Conservation (phyloP, 2,797 vertebrate species). For the Liparis tanakae region DNA sequence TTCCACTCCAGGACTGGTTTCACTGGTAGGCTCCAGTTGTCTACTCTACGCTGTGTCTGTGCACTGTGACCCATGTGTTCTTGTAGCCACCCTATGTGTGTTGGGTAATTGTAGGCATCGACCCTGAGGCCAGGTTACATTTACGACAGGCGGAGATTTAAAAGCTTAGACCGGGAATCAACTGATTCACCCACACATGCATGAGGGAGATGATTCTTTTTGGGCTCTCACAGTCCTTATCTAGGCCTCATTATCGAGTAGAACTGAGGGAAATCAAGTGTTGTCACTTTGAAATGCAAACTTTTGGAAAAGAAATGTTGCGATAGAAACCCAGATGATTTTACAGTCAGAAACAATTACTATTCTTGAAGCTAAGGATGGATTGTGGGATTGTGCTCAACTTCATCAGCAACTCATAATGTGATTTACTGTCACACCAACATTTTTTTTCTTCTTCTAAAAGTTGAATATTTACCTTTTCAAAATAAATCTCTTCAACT, state of each 20-base stretch:
- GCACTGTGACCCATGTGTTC: slow-evolving; percentile 50
- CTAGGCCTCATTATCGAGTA: slow-evolving; percentile 19
- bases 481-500: slow-evolving; percentile 37
- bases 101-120: slow-evolving; percentile 44
- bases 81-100: slow-evolving; percentile 47
- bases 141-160: slow-evolving; percentile 55
- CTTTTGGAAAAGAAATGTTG: neutral
- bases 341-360: slow-evolving; percentile 3
- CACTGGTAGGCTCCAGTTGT: slow-evolving; percentile 38
- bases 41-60: slow-evolving; percentile 25
- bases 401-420: slow-evolving; percentile 31
- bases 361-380: slow-evolving; percentile 16
- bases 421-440: slow-evolving; percentile 34
- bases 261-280: slow-evolving; percentile 1
- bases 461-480: slow-evolving; percentile 37
- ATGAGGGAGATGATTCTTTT: slow-evolving; percentile 55
- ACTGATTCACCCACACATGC: slow-evolving; percentile 56
- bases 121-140: slow-evolving; percentile 52
- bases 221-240: slow-evolving; percentile 34
- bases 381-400: slow-evolving; percentile 23
- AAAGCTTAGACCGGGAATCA: slow-evolving; percentile 43
- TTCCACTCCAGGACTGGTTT: slow-evolving; percentile 35
- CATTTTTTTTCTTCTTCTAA: neutral
- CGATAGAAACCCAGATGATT: slow-evolving; percentile 16
- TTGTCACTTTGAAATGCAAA: slow-evolving; percentile 12